Conservation (phyloP, 2,113 vertebrate species). For the Thryonomys swinderianus region DNA sequence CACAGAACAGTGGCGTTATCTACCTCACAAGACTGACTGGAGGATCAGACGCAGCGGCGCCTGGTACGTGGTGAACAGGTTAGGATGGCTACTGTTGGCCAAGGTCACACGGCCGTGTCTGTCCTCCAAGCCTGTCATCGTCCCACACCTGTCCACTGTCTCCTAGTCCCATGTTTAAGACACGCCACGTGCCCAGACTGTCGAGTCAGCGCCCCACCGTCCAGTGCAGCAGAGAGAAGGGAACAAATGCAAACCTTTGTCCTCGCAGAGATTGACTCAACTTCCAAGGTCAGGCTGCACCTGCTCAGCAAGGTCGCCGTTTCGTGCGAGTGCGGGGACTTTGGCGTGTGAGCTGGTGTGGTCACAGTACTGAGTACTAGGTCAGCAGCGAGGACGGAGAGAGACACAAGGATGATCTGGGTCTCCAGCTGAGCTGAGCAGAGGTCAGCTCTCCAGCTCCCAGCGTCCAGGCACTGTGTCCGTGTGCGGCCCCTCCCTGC, state of each 20-base stretch:
- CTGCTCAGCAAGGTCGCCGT: background rate
- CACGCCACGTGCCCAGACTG: background rate
- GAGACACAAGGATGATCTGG: background rate
- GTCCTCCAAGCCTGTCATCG: background rate
- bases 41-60: background rate
- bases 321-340: background rate
- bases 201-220: background rate
- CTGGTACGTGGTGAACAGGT: background rate
- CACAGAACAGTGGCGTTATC: background rate
- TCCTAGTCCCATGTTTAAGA: background rate
- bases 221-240: background rate
- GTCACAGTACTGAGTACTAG: background rate
- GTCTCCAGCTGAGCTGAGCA: background rate
- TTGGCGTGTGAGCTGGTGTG: background rate
- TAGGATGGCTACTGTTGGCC: background rate
- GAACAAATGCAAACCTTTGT: background rate
- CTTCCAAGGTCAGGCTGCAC: background rate
- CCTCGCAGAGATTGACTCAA: background rate
- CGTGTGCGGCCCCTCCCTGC: background rate
- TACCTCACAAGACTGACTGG: conserved; percentile 2
- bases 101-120: background rate
- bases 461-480: background rate
- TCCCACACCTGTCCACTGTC: background rate
- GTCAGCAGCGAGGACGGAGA: background rate
- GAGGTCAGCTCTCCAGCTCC: no score